A percentile compares a stretch with the other conserved stretches of the same genome.
Evolutionary conservation across 1,140 invertebrate species (phyloP).

Genomic region (Drosophila watanabei): DNA sequence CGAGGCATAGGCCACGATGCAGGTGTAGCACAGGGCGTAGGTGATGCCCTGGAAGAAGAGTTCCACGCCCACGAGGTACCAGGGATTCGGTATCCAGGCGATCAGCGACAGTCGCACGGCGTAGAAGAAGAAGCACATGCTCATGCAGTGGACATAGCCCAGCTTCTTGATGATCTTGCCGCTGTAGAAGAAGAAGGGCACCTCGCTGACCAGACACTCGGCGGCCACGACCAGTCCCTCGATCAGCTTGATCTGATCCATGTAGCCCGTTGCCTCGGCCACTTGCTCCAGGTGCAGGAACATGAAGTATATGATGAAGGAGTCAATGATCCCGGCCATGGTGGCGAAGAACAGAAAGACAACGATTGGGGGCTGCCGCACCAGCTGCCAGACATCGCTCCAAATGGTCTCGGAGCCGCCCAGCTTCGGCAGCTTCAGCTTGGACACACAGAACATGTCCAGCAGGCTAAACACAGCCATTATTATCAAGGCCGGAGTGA

Average conservation of each 20-base stretch:
- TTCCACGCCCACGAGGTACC: constrained; percentile 91
- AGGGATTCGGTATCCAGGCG: constrained; percentile 90
- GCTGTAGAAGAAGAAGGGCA: constrained; percentile 91
- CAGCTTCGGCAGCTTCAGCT: constrained; percentile 88
- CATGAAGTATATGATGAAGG: constrained; percentile 92
- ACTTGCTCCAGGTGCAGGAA: constrained; percentile 93
- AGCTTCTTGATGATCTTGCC: constrained; percentile 90
- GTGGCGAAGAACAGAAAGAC: constrained; percentile 90
- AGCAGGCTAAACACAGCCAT: constrained; percentile 88
- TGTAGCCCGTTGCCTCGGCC: constrained; percentile 87
- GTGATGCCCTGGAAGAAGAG: constrained; percentile 92
- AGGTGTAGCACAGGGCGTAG: constrained; percentile 92
- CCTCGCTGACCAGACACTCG: constrained; percentile 91
- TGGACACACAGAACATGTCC: constrained; percentile 89
- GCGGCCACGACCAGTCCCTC: constrained; percentile 91
- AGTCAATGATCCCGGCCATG: constrained; percentile 90
- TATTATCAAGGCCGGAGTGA: constrained; percentile 90
- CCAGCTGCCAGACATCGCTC: constrained; percentile 87
- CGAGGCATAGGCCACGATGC: constrained; percentile 92
- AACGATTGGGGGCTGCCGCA: constrained; percentile 88
- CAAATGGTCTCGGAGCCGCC: constrained; percentile 88
- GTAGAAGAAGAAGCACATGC: constrained; percentile 90
- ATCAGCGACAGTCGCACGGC: constrained; percentile 89
- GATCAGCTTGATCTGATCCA: constrained; percentile 90
- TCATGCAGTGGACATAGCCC: constrained; percentile 90